Conservation (phyloP, 2,113 vertebrate species). For the Epinephelus moara region DNA sequence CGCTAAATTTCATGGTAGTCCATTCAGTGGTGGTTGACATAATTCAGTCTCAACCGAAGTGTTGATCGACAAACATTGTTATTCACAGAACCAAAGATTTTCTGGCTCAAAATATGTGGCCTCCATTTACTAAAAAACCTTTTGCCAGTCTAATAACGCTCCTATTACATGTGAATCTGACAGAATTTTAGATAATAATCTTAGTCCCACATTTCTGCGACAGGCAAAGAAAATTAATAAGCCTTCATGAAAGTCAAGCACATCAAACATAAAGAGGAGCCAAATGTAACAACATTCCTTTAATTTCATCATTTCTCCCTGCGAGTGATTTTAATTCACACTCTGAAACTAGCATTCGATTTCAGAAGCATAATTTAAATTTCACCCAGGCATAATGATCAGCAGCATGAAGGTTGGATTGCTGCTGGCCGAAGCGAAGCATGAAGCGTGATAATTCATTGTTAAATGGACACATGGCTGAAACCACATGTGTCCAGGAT, state of each 20-base stretch:
- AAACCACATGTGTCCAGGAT: conserved; percentile 58
- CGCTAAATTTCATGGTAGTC: neutral
- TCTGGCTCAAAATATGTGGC: neutral
- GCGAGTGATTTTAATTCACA: conserved; percentile 26
- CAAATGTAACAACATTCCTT: conserved; percentile 7
- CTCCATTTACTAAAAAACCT: conserved; percentile 3
- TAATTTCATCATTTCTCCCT: conserved; percentile 54
- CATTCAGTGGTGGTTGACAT: neutral
- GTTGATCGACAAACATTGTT: neutral
- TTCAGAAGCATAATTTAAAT: conserved; percentile 36
- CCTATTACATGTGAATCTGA: conserved; percentile 6
- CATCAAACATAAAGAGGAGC: conserved; percentile 29
- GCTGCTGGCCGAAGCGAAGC: conserved; percentile 30
- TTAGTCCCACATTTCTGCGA: conserved; percentile 12
- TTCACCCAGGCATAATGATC: conserved; percentile 24
- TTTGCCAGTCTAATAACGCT: neutral
- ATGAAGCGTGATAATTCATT: conserved; percentile 41
- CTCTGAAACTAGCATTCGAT: conserved; percentile 7
- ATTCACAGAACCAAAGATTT: neutral
- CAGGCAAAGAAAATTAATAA: conserved; percentile 18
- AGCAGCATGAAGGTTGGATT: conserved; percentile 17
- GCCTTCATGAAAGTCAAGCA: conserved; percentile 24
- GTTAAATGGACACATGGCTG: conserved; percentile 73
- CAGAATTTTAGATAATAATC: conserved; percentile 12
- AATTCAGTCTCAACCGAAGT: neutral